A percentile compares a stretch with the other conserved stretches of the same genome.
These are phyloP conservation scores for Mystacides longicornis DNA, from an alignment of 2,888 invertebrate species.

Conservation along the genomic window DNA sequence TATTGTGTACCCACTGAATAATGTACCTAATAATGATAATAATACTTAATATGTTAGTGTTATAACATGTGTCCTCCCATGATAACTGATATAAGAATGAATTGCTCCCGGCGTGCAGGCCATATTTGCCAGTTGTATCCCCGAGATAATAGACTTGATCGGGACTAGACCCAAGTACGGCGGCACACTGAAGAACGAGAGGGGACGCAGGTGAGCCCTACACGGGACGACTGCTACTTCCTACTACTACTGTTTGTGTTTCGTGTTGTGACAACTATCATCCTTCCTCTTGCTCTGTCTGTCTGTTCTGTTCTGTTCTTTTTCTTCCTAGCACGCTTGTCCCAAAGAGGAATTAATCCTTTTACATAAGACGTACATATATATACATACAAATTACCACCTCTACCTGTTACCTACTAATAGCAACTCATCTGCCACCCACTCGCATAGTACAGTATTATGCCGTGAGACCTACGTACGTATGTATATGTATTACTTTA, in stretches of 20 bases:
- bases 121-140: conserved; percentile 99
- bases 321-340: conserved; percentile 51
- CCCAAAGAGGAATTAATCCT: conserved; percentile 49
- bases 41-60: not conserved
- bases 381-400: not conserved
- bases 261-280: conserved; percentile 52
- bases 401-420: too few species aligned
- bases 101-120: conserved; percentile 68
- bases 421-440: too few species aligned
- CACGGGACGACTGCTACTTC: conserved; percentile 39
- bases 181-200: conserved; percentile 99
- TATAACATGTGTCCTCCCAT: not conserved
- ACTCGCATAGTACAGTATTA: too few species aligned
- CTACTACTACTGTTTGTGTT: conserved; percentile 51
- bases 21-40: too few species aligned
- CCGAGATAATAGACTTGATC: conserved; percentile 99
- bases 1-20: not conserved
- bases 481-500: too few species aligned
- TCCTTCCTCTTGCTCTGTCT: conserved; percentile 37
- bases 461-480: too few species aligned
- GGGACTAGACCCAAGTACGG: conserved; percentile 99
- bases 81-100: not conserved
- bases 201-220: conserved; percentile 97
- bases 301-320: conserved; percentile 13
- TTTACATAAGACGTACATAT: conserved; percentile 32